phyloP scores from a whole-genome alignment of 2,797 vertebrate genomes.

The Karalla daura region DNA sequence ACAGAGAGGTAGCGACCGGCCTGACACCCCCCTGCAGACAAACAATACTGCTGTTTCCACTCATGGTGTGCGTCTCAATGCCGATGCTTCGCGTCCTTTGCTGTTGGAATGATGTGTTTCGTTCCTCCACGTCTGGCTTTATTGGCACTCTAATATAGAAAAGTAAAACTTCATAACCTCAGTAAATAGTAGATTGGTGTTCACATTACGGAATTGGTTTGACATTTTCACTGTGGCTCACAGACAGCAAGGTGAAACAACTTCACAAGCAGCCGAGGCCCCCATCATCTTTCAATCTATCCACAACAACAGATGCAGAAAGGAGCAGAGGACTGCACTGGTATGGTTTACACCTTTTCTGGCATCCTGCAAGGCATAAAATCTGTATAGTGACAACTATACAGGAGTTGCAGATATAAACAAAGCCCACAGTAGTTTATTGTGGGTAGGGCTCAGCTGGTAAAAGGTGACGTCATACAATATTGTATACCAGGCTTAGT shows the following conservation, averaged over 20 bases:
- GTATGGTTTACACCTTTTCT: neutral
- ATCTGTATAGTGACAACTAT: too few relatives aligned
- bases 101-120: constrained; percentile 32
- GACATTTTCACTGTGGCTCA: constrained; percentile 35
- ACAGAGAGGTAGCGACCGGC: constrained; percentile 24
- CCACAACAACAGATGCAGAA: constrained; percentile 20
- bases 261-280: neutral
- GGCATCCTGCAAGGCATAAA: neutral
- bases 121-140: constrained; percentile 32
- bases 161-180: constrained; percentile 51
- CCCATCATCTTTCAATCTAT: constrained; percentile 8
- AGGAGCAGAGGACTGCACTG: constrained; percentile 8
- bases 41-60: constrained; percentile 36
- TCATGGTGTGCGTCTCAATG: constrained; percentile 2
- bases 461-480: neutral
- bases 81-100: constrained; percentile 11
- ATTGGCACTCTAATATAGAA: constrained; percentile 21
- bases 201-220: constrained; percentile 11
- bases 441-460: neutral
- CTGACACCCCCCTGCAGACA: constrained; percentile 42
- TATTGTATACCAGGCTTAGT: neutral
- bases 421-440: neutral
- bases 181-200: constrained; percentile 20
- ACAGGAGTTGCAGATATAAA: too few relatives aligned
- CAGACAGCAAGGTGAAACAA: constrained; percentile 22